A percentile compares a stretch with the other conserved stretches of the same genome.
Conservation (phyloP, 2,797 vertebrate species). For the Naso thynnoides region DNA sequence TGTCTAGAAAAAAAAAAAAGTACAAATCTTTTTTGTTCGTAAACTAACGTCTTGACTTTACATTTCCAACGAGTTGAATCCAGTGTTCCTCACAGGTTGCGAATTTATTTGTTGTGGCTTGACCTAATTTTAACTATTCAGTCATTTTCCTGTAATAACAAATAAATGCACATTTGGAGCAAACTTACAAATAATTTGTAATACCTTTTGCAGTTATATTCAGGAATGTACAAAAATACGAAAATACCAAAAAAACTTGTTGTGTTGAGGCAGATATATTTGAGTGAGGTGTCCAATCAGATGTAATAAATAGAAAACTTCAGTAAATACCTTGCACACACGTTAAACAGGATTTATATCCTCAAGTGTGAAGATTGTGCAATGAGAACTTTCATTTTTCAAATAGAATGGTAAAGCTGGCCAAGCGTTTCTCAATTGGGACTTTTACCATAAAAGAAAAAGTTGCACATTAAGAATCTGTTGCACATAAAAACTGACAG, state of each 20-base stretch:
- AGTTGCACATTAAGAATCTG: constrained; percentile 61
- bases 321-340: not conserved
- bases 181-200: not conserved
- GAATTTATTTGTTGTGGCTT: not conserved
- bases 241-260: not conserved
- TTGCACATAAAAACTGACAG: constrained; percentile 34
- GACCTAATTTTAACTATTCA: not conserved
- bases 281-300: not conserved
- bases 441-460: constrained; percentile 37
- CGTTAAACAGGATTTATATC: not conserved
- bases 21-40: too few species aligned
- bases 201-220: not conserved
- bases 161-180: not conserved
- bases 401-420: constrained; percentile 6
- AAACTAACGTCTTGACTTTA: too few species aligned
- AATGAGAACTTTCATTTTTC: not conserved
- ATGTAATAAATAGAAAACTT: not conserved
- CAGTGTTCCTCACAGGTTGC: not conserved
- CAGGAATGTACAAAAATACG: not conserved
- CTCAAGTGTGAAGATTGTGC: not conserved
- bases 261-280: not conserved
- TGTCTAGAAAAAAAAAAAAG: too few species aligned
- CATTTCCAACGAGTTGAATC: not conserved
- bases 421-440: not conserved
- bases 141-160: not conserved